Conservation (phyloP, 2,113 vertebrate genomes). For the Notiomystis cincta region DNA sequence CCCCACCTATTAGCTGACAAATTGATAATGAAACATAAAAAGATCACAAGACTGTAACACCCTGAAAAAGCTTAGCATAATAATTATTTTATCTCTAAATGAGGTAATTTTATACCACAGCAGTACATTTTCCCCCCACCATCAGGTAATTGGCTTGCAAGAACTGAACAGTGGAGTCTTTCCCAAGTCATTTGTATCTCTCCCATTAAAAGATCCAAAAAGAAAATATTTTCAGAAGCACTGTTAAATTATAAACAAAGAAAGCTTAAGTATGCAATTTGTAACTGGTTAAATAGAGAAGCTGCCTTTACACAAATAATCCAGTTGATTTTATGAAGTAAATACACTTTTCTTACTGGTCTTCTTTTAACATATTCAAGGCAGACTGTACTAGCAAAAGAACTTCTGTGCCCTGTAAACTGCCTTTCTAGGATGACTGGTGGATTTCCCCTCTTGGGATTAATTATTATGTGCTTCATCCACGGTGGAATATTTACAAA, state of each 20-base stretch:
- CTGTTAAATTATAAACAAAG: not conserved
- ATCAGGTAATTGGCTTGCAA: not conserved
- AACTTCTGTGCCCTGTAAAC: not conserved
- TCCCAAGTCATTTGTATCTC: not conserved
- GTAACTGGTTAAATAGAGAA: not conserved
- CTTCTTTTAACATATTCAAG: not conserved
- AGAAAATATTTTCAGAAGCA: not conserved
- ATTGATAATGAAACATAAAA: not conserved
- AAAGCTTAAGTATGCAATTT: not conserved
- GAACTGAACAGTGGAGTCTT: not conserved
- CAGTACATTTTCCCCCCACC: not conserved
- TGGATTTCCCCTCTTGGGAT: not conserved
- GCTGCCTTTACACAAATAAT: not conserved
- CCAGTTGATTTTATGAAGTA: not conserved
- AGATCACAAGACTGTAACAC: not conserved
- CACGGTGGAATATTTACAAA: not conserved
- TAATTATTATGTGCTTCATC: not conserved
- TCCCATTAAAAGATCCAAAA: not conserved
- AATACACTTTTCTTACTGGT: not conserved
- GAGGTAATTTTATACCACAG: not conserved
- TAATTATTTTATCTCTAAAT: not conserved
- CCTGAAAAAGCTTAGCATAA: not conserved
- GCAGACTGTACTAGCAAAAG: not conserved
- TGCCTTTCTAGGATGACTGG: not conserved
- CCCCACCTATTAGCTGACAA: not conserved